Evolutionary conservation across 2,113 vertebrate genomes (phyloP).

Genomic region (Dinomys branickii): DNA sequence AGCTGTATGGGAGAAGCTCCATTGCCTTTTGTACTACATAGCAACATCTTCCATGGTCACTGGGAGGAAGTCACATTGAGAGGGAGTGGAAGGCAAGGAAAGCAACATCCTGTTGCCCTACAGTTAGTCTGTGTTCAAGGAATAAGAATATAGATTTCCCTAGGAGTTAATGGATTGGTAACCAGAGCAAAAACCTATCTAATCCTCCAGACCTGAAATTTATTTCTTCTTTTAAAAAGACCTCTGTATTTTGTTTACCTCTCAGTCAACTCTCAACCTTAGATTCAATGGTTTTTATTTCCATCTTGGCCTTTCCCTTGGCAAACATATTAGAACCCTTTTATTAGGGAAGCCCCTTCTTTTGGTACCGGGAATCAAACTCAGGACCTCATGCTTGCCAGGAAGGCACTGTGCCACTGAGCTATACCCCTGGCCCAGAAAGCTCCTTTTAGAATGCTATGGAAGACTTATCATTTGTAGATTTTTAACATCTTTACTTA

Average conservation of each 20-base stretch:
- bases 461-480: neutral
- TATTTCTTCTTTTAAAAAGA: slow-evolving; percentile 4
- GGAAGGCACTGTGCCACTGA: too few relatives aligned
- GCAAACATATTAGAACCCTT: neutral
- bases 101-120: neutral
- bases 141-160: neutral
- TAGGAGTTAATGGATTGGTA: neutral
- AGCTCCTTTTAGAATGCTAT: neutral
- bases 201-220: neutral
- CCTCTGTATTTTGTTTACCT: neutral
- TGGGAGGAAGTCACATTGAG: neutral
- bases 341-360: neutral
- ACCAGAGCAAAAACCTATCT: neutral
- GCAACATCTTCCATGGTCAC: neutral
- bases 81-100: too few relatives aligned
- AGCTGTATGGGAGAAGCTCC: neutral
- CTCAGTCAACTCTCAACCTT: neutral
- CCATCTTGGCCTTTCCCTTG: neutral
- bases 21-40: neutral
- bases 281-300: neutral
- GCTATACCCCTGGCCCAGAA: neutral
- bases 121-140: neutral
- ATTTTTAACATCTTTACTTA: neutral
- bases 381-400: too few relatives aligned
- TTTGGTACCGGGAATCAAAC: too few relatives aligned